These are phyloP conservation scores for Porites divaricata DNA, from an alignment of 92 coral and sea anemone species.

Conservation along the genomic window DNA sequence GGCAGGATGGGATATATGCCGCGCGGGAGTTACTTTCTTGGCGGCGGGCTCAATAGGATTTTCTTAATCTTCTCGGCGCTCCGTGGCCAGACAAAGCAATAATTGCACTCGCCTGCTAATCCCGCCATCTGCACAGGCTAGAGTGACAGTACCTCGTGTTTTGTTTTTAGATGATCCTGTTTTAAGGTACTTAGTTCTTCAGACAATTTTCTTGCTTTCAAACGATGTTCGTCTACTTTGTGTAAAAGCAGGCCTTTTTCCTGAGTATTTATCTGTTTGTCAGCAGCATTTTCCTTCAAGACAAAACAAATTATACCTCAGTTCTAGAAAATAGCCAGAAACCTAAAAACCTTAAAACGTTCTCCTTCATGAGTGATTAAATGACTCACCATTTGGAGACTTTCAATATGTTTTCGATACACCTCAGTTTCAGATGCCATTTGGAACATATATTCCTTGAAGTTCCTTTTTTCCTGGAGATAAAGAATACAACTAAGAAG, in stretches of 20 bases:
- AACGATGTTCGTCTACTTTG: constrained; percentile 66
- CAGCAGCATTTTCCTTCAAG: constrained; percentile 14
- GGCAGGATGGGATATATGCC: too few species aligned
- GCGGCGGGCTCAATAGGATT: too few species aligned
- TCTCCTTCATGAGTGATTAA: background rate
- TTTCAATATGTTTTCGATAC: constrained; percentile 24
- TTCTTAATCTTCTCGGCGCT: too few species aligned
- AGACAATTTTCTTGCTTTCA: constrained; percentile 52
- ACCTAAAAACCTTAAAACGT: too few species aligned
- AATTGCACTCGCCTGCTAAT: too few species aligned
- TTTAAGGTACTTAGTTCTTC: constrained; percentile 50
- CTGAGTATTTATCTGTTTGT: constrained; percentile 9
- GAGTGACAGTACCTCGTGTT: constrained; percentile 37
- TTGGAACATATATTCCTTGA: constrained; percentile 36
- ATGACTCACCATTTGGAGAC: constrained; percentile 22
- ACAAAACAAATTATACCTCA: background rate
- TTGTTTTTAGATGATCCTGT: constrained; percentile 43
- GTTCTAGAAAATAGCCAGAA: too few species aligned
- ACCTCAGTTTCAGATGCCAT: constrained; percentile 47
- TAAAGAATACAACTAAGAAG: background rate
- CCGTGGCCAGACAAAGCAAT: too few species aligned
- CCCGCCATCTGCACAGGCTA: too few species aligned
- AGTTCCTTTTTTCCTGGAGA: constrained; percentile 53
- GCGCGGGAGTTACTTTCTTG: too few species aligned
- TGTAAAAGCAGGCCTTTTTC: constrained; percentile 28